Percentiles rank a stretch among this genome's conserved stretches.
phyloP scores from a whole-genome alignment of 2,888 invertebrate genomes.

The Drosophila nr. fundita region DNA sequence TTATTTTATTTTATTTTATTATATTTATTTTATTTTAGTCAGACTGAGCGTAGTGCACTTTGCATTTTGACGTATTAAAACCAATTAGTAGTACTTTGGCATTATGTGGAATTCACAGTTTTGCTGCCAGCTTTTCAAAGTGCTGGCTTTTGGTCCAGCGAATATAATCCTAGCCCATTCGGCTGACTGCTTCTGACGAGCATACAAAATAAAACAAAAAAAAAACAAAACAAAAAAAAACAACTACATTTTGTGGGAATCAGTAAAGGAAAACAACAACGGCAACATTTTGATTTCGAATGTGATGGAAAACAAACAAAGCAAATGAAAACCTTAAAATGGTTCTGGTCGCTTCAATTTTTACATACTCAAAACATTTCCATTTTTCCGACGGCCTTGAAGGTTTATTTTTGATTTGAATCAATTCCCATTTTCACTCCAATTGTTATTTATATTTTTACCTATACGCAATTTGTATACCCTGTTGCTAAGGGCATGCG shows the following conservation, averaged over 20 bases:
- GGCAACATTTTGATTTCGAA: not conserved
- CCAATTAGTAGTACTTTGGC: not conserved
- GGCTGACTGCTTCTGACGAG: not conserved
- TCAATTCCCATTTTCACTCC: not conserved
- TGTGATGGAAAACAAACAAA: not conserved
- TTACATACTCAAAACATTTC: slow-evolving; percentile 1
- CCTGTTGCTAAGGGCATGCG: not conserved
- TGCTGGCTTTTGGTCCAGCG: slow-evolving; percentile 1
- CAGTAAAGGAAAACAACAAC: not conserved
- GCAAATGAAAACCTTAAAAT: not conserved
- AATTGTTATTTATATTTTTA: not conserved
- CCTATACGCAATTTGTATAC: not conserved
- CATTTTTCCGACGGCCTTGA: not conserved
- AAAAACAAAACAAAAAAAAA: not conserved
- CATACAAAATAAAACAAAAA: not conserved
- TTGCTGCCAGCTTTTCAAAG: not conserved
- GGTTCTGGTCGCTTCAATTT: not conserved
- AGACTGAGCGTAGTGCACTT: not conserved
- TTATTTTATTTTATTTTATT: not conserved
- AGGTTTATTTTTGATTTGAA: slow-evolving; percentile 1
- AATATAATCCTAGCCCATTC: not conserved
- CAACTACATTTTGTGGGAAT: not conserved
- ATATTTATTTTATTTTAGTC: not conserved
- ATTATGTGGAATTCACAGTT: not conserved
- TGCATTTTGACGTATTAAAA: not conserved